Conservation (phyloP, 2,113 vertebrate species). For the Microtus oregoni region DNA sequence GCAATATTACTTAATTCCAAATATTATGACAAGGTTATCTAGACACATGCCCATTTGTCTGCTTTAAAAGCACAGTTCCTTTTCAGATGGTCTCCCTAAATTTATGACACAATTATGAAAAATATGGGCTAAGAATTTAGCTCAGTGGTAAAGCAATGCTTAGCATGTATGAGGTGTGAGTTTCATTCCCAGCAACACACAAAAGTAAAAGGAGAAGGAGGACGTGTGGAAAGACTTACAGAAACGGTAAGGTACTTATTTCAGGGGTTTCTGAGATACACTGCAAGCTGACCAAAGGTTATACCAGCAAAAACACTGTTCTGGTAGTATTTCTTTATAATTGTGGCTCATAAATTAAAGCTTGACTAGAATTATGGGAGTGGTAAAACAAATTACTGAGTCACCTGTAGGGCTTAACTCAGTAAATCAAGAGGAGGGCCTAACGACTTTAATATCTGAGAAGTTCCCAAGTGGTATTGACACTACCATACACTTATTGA, state of each 20-base stretch:
- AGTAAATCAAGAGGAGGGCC: background rate
- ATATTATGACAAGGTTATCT: background rate
- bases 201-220: background rate
- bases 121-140: background rate
- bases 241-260: background rate
- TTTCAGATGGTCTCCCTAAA: constrained; percentile 43
- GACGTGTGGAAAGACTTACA: constrained; percentile 5
- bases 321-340: constrained; percentile 32
- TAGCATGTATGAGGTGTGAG: background rate
- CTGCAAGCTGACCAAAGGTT: background rate
- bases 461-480: background rate
- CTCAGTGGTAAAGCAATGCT: background rate
- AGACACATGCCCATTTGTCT: constrained; percentile 6
- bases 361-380: background rate
- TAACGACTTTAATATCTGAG: constrained; percentile 36
- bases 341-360: background rate
- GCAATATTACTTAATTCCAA: constrained; percentile 10
- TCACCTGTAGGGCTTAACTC: background rate
- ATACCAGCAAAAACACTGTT: constrained; percentile 11
- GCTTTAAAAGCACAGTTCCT: constrained; percentile 36
- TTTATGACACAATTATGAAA: constrained; percentile 3
- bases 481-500: background rate
- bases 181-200: background rate
- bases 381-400: background rate
- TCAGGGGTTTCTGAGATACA: background rate